Base-by-base conservation (phyloP, 2,888 invertebrate species). In the Myathropa florea region DNA sequence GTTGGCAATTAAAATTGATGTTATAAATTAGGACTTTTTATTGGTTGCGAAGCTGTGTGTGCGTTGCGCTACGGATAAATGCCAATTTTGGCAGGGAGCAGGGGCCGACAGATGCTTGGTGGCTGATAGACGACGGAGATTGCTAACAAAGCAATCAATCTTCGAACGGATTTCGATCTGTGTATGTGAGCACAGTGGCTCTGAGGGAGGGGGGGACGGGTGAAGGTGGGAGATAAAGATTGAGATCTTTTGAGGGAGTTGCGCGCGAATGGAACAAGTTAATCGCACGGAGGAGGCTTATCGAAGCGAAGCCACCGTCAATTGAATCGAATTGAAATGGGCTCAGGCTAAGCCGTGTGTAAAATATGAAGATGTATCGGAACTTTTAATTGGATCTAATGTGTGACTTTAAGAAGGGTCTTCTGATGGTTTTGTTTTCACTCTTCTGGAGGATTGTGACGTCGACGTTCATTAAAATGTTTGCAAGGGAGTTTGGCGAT, bases 1-100 rank as follows among this genome's bases (percentile, higher is more conserved):
- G 64, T 85, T 77, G 72, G 77, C 85, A 85, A 85, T 85, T 85
- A 85, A 78, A 85, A 77, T 68, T 85, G 81, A 85, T 85, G 85
- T 85, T 81, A 85, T 85, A 81, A 85, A 85, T 85, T 81, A 85
- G 85, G 70, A 64, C 63, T 73, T 77, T 81, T 82, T 85, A 85
- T 85, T 85, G 77, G 65, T 53, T 60, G 33, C 24, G 59, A 28
- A 26, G 55, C 24, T 26, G 14, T 26, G 26, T 55, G 59, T 2
- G 59, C n/a, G 33, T 30, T 72, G 39, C 39, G 70, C 57, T 39
- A 63, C 33, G 64, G 75, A 75, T 81, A 75, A 65, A 81, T 81
- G 82, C 76, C 82, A 82, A 67, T 71, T 82, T 72, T 71, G 81
- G 75, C 67, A 55, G 4, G 23, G 24, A 14, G 0, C 1, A 14